Evolutionary conservation across 2,888 invertebrate species (phyloP), one percentile per base, ranked within the genome.

Genomic region (Exephanes ischioxanthus): DNA sequence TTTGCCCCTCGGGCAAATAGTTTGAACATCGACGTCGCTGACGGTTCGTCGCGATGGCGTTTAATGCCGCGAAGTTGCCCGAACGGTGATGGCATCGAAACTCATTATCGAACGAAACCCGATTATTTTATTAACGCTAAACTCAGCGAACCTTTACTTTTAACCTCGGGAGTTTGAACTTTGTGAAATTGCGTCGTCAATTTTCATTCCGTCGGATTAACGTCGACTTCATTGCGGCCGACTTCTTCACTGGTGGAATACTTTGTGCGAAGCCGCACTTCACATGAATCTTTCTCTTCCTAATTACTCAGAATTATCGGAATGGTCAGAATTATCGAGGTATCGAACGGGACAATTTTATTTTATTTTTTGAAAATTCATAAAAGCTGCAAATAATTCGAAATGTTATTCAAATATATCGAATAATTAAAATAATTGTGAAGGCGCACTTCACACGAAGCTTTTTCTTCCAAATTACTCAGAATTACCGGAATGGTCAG

Each of bases 41-140:
- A 22, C 45, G 66, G 66, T 53, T 76, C 76, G 48, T 76, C 66
- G 51, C 51, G 51, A 66, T 51, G 51, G 66, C 66, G 66, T 51
- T 51, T 48, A 48, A 75, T 48, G 5, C 26, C 7, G 19, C 14
- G 9, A 11, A 16, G 22, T 26, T 58, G 26, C 58, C 19, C 22
- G 22, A 55, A 55, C 55, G 41, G 19, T 19, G 53, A 22, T 51
- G 22, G 37, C 66, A 37, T 66, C 22, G 26, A 30, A 11, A 41
- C 11, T 41, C 41, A 41, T 41, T 41, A 41, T 41, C 41, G 9
- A 9, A 9, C 9, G 41, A 41, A n/a, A 45, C n/a, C 48, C 73
- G 61, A 63, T 75, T 45, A 61, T 63, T 66, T 63, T 76, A 41
- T 4, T 7, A 67, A 67, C 7, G 67, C 11, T 45, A 19, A 11